A percentile compares a stretch with the other conserved stretches of the same genome.
These are phyloP conservation scores for Arctopsyche grandis DNA, from an alignment of 1,140 invertebrate species.

Conservation along the genomic window DNA sequence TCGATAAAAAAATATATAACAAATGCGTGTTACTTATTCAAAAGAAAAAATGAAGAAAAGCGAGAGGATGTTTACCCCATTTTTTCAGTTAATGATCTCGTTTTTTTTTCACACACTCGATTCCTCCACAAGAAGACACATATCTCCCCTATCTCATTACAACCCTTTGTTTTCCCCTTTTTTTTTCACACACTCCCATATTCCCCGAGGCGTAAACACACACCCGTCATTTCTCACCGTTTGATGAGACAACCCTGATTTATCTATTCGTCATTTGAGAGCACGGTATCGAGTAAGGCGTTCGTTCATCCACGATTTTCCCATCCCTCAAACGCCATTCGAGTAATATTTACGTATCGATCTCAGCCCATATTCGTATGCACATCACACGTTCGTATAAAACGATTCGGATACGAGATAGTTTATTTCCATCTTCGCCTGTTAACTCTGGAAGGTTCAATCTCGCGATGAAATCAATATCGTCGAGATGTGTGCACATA, in stretches of 20 bases:
- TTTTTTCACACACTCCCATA: neutral
- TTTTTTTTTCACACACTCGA: neutral
- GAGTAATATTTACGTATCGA: no score
- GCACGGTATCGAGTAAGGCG: no score
- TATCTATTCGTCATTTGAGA: conserved; percentile 6
- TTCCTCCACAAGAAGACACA: neutral
- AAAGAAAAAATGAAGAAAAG: neutral
- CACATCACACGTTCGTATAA: no score
- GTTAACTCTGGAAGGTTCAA: no score
- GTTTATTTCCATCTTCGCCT: no score
- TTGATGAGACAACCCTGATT: conserved; percentile 14
- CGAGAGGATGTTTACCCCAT: conserved; percentile 3
- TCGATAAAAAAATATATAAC: no score
- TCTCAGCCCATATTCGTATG: no score
- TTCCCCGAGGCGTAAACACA: neutral
- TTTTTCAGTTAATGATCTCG: conserved; percentile 24
- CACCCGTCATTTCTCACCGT: conserved; percentile 19
- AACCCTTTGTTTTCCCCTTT: conserved; percentile 2
- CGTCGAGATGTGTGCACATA: no score
- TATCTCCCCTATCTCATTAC: conserved; percentile 1
- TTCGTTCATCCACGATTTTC: no score
- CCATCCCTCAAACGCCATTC: no score
- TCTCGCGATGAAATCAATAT: no score
- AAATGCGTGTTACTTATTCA: neutral
- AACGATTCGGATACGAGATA: no score